phyloP scores from a whole-genome alignment of 2,113 vertebrate genomes.

The Motacilla tschutschensis region DNA sequence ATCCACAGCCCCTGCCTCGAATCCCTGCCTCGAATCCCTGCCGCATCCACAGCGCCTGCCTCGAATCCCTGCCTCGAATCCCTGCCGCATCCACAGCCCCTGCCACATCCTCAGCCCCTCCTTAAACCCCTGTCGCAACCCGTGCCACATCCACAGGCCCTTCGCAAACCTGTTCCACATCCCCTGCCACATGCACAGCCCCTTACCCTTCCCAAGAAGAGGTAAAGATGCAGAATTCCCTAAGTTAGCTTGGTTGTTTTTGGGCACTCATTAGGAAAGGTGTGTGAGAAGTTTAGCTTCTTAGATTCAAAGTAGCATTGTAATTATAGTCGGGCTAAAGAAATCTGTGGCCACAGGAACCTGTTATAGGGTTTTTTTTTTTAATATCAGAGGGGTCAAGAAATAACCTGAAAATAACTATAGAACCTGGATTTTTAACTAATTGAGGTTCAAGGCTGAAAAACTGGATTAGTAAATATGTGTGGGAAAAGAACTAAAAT shows the following conservation, averaged over 20 bases:
- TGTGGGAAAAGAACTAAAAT: not conserved
- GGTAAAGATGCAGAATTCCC: not conserved
- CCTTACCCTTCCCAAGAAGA: not conserved
- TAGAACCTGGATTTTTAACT: not conserved
- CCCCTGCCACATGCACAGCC: fast-evolving
- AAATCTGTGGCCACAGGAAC: not conserved
- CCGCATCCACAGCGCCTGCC: too few species aligned
- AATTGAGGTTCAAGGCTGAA: not conserved
- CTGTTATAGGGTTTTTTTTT: not conserved
- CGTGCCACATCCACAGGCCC: too few species aligned
- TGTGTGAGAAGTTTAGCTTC: not conserved
- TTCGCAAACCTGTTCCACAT: not conserved
- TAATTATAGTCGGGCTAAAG: not conserved
- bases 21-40: too few species aligned
- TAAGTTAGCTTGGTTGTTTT: not conserved
- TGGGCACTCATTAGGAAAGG: not conserved
- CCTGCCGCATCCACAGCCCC: too few species aligned
- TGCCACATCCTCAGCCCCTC: too few species aligned
- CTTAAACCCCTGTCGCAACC: fast-evolving
- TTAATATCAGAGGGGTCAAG: not conserved
- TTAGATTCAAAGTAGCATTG: not conserved
- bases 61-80: not conserved
- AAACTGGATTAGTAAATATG: not conserved
- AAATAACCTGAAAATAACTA: not conserved
- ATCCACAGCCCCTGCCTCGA: too few species aligned